Evolutionary conservation across 1,140 invertebrate species (phyloP), one percentile per base, ranked within the genome.

Genomic region (Gryon sp.): DNA sequence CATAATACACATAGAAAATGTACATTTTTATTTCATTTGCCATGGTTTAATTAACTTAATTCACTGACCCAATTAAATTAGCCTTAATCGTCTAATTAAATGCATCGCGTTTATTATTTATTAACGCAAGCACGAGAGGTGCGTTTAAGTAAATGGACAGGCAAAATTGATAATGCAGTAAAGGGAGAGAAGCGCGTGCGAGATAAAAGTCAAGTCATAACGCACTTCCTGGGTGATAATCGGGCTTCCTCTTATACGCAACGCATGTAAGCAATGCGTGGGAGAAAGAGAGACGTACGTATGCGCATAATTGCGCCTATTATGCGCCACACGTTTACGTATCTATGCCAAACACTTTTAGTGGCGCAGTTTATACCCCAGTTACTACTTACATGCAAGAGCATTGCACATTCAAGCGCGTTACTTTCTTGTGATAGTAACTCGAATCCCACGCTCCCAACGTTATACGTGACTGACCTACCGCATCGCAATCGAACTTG

Each of bases 371-470:
- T 63, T 59, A 48, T 72, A 60, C 40, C 74, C 74, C 41, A 70
- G 73, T 76, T 76, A 66, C n/a, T n/a, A n/a, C 74, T 72, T 62
- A 55, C 60, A 66, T 76, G 40, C 45, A 43, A 55, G 19, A 15
- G 12, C 11, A 19, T n/a, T n/a, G n/a, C n/a, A n/a, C n/a, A n/a
- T n/a, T n/a, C n/a, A n/a, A n/a, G n/a, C n/a, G 20, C 60, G 41
- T 68, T 68, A 63, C 68, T 72, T 68, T 76, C 73, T 74, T 78
- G 70, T 60, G 69, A 75, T 69, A 74, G 65, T 75, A 72, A 76
- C 65, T 75, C 55, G 60, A 60, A 82, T 79, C 78, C 78, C 78
- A 80, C 76, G 76, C 74, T 79, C 68, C 43, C 43, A 45, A 16
- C 69, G 36, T 65, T 48, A 52, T 28, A 28, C 55, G 63, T 48